A percentile compares a stretch with the other conserved stretches of the same genome.
phyloP scores from a whole-genome alignment of 2,113 vertebrate species.

The Murina feae region DNA sequence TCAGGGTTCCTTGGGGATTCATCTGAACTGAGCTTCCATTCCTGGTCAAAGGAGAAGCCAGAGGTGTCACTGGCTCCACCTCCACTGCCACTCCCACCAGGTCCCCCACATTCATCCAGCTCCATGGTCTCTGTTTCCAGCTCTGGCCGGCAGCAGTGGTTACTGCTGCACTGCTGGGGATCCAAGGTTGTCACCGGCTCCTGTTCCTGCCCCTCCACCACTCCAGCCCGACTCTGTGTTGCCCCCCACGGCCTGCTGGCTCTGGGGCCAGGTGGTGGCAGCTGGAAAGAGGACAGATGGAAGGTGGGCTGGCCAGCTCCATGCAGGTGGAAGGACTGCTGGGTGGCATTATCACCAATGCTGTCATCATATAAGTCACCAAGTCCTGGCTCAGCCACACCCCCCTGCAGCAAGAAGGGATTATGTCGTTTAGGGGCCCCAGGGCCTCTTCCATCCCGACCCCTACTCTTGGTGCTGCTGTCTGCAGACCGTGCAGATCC shows the following conservation, averaged over 20 bases:
- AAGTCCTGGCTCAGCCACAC: slow-evolving; percentile 78
- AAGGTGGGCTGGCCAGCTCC: slow-evolving; percentile 82
- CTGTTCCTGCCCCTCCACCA: slow-evolving; percentile 82
- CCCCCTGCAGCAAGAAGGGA: slow-evolving; percentile 89
- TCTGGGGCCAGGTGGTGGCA: slow-evolving; percentile 78
- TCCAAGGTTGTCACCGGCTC: slow-evolving; percentile 65
- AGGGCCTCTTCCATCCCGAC: slow-evolving; percentile 75
- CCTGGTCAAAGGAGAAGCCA: slow-evolving; percentile 91
- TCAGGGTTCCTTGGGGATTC: slow-evolving; percentile 80
- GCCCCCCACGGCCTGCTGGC: slow-evolving; percentile 80
- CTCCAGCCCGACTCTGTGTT: slow-evolving; percentile 68
- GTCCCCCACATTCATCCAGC: slow-evolving; percentile 83
- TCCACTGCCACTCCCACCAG: slow-evolving; percentile 82
- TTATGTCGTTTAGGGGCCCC: slow-evolving; percentile 83
- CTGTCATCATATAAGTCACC: slow-evolving; percentile 74
- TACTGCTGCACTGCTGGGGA: slow-evolving; percentile 63
- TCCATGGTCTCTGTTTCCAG: slow-evolving; percentile 78
- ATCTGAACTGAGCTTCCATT: slow-evolving; percentile 89
- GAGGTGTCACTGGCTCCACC: slow-evolving; percentile 81
- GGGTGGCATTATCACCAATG: slow-evolving; percentile 45
- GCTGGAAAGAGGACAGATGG: slow-evolving; percentile 82
- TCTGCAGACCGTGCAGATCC: slow-evolving; percentile 66
- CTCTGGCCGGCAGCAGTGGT: slow-evolving; percentile 62
- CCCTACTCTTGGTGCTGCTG: slow-evolving; percentile 58
- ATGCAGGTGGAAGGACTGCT: slow-evolving; percentile 92